Evolutionary conservation across 2,797 vertebrate genomes (phyloP).

Genomic region (Pelochelys cantorii): DNA sequence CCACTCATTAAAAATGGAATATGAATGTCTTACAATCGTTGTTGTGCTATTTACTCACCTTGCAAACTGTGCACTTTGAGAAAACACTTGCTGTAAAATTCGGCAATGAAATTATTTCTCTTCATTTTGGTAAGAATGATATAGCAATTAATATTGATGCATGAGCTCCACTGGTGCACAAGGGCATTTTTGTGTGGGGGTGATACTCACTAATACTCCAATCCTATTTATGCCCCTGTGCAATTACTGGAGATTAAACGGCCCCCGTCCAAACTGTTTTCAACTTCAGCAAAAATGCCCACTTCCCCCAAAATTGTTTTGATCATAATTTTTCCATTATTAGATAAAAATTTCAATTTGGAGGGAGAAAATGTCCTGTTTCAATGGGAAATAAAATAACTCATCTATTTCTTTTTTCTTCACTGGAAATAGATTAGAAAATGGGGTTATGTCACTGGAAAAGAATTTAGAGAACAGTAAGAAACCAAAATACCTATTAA

Average conservation of each 20-base stretch:
- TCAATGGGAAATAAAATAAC: not conserved
- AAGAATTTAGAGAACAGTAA: not conserved
- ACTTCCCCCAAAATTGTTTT: not conserved
- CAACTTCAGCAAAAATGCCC: fast-evolving
- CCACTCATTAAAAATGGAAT: not conserved
- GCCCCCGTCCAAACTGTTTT: not conserved
- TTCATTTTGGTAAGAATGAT: not conserved
- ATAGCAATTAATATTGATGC: not conserved
- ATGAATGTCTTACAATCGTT: not conserved
- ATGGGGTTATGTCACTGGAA: not conserved
- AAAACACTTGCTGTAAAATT: not conserved
- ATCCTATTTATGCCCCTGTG: not conserved
- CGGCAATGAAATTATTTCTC: not conserved
- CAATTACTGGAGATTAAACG: not conserved
- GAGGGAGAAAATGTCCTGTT: not conserved
- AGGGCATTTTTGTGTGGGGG: too few species aligned
- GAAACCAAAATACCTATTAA: not conserved
- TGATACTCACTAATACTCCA: not conserved
- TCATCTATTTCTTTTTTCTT: not conserved
- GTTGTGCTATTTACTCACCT: not conserved
- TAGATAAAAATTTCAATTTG: not conserved
- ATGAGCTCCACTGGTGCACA: not conserved
- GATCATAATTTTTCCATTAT: not conserved
- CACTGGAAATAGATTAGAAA: not conserved
- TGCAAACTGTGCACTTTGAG: not conserved